These are phyloP conservation scores for Caenorhabditis drosophilae DNA, from an alignment of 2,888 invertebrate genomes.

Conservation along the genomic window DNA sequence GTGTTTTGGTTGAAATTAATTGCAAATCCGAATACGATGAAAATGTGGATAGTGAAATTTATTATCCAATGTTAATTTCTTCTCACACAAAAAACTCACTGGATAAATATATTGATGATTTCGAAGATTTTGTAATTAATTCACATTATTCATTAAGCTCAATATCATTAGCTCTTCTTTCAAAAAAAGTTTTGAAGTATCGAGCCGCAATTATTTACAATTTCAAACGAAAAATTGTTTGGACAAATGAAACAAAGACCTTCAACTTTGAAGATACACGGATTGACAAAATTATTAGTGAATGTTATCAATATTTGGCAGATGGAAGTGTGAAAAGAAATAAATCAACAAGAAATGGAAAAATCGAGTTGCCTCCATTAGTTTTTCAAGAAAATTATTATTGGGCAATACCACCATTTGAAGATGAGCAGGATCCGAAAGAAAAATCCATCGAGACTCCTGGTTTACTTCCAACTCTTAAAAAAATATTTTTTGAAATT, in stretches of 20 bases:
- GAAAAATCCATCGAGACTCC: no score
- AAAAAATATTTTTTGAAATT: slow-evolving; percentile 22
- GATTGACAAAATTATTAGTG: neutral
- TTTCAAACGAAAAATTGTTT: slow-evolving; percentile 27
- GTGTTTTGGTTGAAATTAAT: slow-evolving; percentile 22
- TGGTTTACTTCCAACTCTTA: no score
- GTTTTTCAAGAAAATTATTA: slow-evolving; percentile 15
- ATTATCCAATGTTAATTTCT: slow-evolving; percentile 43
- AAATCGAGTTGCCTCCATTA: slow-evolving; percentile 15
- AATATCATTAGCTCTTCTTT: slow-evolving; percentile 12
- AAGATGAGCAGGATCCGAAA: slow-evolving; percentile 12
- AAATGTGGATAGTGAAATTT: slow-evolving; percentile 3
- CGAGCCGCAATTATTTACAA: slow-evolving; percentile 27
- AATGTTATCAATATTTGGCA: neutral
- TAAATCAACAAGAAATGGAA: neutral
- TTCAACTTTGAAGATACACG: slow-evolving; percentile 3
- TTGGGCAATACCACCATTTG: slow-evolving; percentile 19
- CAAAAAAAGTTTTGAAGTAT: slow-evolving; percentile 26
- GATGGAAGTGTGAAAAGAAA: neutral
- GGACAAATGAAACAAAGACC: neutral
- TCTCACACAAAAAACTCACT: slow-evolving; percentile 35
- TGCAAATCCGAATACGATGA: slow-evolving; percentile 4
- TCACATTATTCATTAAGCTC: slow-evolving; percentile 9
- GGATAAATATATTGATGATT: slow-evolving; percentile 4
- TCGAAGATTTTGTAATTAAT: slow-evolving; percentile 10